Evolutionary conservation across 2,797 vertebrate species (phyloP).

Genomic region (Vireo griseus): DNA sequence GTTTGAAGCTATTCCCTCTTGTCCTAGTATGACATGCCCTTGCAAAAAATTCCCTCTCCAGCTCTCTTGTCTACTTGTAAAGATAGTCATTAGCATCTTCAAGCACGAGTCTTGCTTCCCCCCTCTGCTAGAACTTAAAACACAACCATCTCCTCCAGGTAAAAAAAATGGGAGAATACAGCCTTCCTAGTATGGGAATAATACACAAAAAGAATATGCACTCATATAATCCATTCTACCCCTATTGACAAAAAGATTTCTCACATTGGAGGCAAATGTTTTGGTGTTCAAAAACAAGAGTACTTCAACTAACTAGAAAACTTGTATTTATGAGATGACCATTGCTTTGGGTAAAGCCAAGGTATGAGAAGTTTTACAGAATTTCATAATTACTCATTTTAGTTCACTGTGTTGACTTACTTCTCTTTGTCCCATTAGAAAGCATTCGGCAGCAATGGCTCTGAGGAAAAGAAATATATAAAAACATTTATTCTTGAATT

Average conservation of each 20-base stretch:
- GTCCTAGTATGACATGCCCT: background rate
- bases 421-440: constrained; percentile 87
- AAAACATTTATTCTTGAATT: constrained; percentile 73
- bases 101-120: background rate
- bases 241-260: background rate
- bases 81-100: background rate
- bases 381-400: background rate
- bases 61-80: background rate
- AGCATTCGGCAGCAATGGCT: constrained; percentile 89
- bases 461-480: constrained; percentile 81
- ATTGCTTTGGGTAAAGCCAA: background rate
- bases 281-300: background rate
- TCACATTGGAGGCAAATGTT: background rate
- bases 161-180: background rate
- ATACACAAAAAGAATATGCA: background rate
- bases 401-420: constrained; percentile 77
- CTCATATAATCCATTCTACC: background rate
- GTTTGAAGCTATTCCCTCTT: background rate
- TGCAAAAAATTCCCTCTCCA: background rate
- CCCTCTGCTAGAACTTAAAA: background rate
- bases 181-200: background rate
- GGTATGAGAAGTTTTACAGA: background rate
- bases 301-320: background rate
- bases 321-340: background rate
- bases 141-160: background rate